phyloP scores from a whole-genome alignment of 2,113 vertebrate genomes.

The Chunga burmeisteri region DNA sequence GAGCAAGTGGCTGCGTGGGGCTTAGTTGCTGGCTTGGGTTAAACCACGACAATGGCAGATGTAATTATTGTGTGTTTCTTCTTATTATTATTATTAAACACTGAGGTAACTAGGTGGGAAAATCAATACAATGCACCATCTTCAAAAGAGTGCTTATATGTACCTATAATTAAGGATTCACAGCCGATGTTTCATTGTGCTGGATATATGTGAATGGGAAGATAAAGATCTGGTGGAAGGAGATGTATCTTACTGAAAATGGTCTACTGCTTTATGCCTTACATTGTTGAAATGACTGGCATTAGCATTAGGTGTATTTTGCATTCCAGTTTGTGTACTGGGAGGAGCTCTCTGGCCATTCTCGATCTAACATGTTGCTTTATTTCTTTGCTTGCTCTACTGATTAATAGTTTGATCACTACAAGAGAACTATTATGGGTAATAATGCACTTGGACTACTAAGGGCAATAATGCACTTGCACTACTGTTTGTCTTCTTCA shows the following conservation, averaged over 20 bases:
- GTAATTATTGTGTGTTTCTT: neutral
- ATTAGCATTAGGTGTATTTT: neutral
- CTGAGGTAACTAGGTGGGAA: neutral
- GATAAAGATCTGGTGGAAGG: neutral
- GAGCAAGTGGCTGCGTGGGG: too few species aligned
- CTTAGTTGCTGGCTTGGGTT: too few species aligned
- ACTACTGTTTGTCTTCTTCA: neutral
- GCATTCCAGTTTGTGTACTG: neutral
- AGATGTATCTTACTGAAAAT: neutral
- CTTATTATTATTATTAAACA: neutral
- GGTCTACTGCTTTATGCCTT: neutral
- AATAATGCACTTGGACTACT: neutral
- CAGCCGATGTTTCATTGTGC: neutral
- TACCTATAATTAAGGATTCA: neutral
- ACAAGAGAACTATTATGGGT: neutral
- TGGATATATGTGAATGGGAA: neutral
- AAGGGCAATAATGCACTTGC: neutral
- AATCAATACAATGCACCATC: neutral
- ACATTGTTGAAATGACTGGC: neutral
- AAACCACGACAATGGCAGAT: neutral
- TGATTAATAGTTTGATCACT: neutral
- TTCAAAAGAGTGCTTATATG: neutral
- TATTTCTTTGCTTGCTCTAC: neutral
- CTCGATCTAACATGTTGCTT: neutral
- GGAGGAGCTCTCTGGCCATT: neutral